These are phyloP conservation scores for Heteromyza rotundicornis DNA, from an alignment of 2,888 invertebrate species.

Conservation along the genomic window DNA sequence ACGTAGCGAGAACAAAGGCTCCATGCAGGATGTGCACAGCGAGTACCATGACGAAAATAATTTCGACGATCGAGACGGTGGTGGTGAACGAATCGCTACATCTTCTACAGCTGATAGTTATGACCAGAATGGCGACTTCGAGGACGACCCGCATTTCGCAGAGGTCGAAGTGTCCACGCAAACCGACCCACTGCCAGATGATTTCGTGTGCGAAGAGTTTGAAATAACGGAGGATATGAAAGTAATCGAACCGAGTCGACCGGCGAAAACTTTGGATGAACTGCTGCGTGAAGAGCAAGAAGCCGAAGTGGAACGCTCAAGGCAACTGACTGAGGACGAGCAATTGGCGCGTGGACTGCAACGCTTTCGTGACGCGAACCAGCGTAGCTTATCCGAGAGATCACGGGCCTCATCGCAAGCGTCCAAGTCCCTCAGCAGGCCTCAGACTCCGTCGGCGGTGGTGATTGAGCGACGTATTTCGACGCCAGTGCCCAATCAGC, in stretches of 20 bases:
- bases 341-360: slow-evolving; percentile 64
- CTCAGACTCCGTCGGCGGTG: slow-evolving; percentile 69
- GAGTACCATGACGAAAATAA: slow-evolving; percentile 36
- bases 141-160: slow-evolving; percentile 29
- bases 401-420: slow-evolving; percentile 67
- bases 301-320: slow-evolving; percentile 45
- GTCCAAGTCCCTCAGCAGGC: slow-evolving; percentile 66
- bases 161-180: slow-evolving; percentile 83
- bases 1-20: slow-evolving; percentile 43
- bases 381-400: slow-evolving; percentile 67
- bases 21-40: slow-evolving; percentile 50
- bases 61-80: slow-evolving; percentile 44
- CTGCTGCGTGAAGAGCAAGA: slow-evolving; percentile 55
- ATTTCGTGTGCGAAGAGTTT: slow-evolving; percentile 71
- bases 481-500: slow-evolving; percentile 67
- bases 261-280: slow-evolving; percentile 56
- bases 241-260: slow-evolving; percentile 50
- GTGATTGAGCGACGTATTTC: slow-evolving; percentile 69
- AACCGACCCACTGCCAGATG: slow-evolving; percentile 84
- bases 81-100: slow-evolving; percentile 48
- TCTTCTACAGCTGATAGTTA: slow-evolving; percentile 54
- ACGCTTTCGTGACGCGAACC: slow-evolving; percentile 66
- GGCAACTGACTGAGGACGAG: slow-evolving; percentile 65
- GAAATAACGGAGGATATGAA: slow-evolving; percentile 62
- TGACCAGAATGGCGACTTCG: slow-evolving; percentile 48